phyloP scores from a whole-genome alignment of 92 coral and sea anemone species.

The Phenganax marumi region DNA sequence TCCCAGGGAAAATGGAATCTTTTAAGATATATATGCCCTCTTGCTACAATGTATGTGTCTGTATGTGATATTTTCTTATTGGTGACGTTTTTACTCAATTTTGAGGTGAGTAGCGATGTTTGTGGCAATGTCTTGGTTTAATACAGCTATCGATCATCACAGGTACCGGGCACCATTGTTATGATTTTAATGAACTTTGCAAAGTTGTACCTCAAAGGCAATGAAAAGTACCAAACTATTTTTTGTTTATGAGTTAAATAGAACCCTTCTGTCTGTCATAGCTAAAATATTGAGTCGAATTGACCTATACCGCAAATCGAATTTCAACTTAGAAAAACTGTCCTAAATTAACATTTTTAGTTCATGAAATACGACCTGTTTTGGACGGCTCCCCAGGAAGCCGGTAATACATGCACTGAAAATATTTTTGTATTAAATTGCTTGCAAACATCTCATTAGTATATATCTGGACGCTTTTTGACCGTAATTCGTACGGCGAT shows the following conservation, averaged over 20 bases:
- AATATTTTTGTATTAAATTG: conserved; percentile 9
- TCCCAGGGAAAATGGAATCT: conserved; percentile 10
- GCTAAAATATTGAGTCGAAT: conserved; percentile 14
- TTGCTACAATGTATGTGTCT: conserved; percentile 11
- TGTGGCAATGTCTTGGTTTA: conserved; percentile 20
- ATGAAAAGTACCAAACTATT: conserved; percentile 13
- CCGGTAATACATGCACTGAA: conserved; percentile 23
- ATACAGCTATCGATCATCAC: conserved; percentile 18
- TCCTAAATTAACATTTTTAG: conserved; percentile 15
- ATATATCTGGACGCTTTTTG: conserved; percentile 15
- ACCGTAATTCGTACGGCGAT: conserved; percentile 21
- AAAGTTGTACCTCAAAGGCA: conserved; percentile 8
- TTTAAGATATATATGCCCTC: conserved; percentile 1
- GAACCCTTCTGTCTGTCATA: conserved; percentile 20
- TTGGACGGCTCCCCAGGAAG: conserved; percentile 21
- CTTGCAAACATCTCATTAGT: conserved; percentile 11
- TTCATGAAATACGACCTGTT: conserved; percentile 21
- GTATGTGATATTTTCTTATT: conserved; percentile 5
- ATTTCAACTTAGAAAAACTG: conserved; percentile 14
- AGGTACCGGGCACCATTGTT: conserved; percentile 20
- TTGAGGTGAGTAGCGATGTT: conserved; percentile 20
- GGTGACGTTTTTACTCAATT: conserved; percentile 15
- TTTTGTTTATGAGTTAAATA: conserved; percentile 14
- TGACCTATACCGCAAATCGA: conserved; percentile 21
- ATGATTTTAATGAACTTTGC: conserved; percentile 7